Conservation (phyloP, 2,888 invertebrate species). For the Conistra vaccinii region DNA sequence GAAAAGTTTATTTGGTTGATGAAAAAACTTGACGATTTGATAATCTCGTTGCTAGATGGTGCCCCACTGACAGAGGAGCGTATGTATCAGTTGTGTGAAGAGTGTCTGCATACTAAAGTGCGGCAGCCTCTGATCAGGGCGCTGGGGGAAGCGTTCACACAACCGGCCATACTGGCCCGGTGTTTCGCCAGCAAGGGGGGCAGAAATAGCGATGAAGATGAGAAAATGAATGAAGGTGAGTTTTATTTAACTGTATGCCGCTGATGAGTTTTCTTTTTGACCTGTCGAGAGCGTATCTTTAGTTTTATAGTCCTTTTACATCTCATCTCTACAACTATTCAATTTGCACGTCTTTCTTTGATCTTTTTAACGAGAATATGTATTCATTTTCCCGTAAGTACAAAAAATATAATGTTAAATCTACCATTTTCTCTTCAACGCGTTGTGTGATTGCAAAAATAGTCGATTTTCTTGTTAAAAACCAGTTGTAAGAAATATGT, state of each 20-base stretch:
- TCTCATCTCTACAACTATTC: background rate
- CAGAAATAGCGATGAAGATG: conserved; percentile 67
- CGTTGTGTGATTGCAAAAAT: too few species aligned
- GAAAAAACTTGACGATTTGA: conserved; percentile 72
- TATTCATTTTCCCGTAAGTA: too few species aligned
- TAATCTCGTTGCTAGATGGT: conserved; percentile 80
- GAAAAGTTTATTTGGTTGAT: conserved; percentile 65
- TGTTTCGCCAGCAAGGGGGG: conserved; percentile 91
- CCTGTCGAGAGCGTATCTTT: too few species aligned
- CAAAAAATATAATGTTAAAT: too few species aligned
- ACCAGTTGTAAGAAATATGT: too few species aligned
- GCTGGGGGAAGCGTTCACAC: conserved; percentile 94
- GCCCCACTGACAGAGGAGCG: conserved; percentile 93
- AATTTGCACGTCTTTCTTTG: background rate
- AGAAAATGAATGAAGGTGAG: conserved; percentile 78
- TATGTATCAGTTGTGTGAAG: conserved; percentile 93
- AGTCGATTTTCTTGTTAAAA: too few species aligned
- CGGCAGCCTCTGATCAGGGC: conserved; percentile 94
- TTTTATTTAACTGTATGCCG: conserved; percentile 7
- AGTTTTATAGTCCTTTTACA: too few species aligned
- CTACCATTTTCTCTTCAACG: too few species aligned
- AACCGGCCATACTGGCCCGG: conserved; percentile 91
- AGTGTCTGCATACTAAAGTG: conserved; percentile 92
- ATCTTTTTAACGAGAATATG: too few species aligned
- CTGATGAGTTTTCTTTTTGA: too few species aligned